Evolutionary conservation across 1,140 invertebrate species (phyloP).

Genomic region (Plectus sambesii): DNA sequence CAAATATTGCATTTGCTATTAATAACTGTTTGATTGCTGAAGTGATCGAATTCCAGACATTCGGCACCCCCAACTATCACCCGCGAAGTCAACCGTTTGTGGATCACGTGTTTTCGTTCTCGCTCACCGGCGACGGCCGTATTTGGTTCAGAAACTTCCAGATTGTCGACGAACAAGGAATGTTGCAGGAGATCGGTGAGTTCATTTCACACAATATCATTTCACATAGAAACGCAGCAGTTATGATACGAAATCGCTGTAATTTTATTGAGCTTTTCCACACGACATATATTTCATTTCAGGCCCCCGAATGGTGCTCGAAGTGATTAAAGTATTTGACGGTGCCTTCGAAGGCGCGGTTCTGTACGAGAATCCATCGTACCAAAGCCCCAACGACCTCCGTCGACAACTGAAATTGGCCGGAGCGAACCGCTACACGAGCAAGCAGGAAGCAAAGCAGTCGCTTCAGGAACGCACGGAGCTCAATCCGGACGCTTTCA

Average conservation of each 20-base stretch:
- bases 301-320: conserved; percentile 84
- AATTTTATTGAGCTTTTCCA: conserved; percentile 9
- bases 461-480: too few species aligned
- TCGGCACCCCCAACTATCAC: conserved; percentile 86
- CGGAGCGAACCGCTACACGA: background rate
- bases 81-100: conserved; percentile 99
- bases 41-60: conserved; percentile 63
- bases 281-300: conserved; percentile 39
- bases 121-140: conserved; percentile 70
- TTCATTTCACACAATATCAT: conserved; percentile 16
- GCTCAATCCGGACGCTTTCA: too few species aligned
- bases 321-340: conserved; percentile 82
- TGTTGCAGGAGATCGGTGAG: conserved; percentile 77
- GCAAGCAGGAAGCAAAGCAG: too few species aligned
- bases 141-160: conserved; percentile 99
- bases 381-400: conserved; percentile 66
- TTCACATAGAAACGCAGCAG: conserved; percentile 1
- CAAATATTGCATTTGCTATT: too few species aligned
- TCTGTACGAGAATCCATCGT: conserved; percentile 84
- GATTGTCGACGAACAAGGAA: conserved; percentile 87
- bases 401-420: conserved; percentile 19
- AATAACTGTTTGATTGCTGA: too few species aligned
- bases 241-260: conserved; percentile 4
- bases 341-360: conserved; percentile 83
- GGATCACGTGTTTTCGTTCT: conserved; percentile 91